Conservation (phyloP, 2,797 vertebrate genomes). For the Catharus ustulatus region DNA sequence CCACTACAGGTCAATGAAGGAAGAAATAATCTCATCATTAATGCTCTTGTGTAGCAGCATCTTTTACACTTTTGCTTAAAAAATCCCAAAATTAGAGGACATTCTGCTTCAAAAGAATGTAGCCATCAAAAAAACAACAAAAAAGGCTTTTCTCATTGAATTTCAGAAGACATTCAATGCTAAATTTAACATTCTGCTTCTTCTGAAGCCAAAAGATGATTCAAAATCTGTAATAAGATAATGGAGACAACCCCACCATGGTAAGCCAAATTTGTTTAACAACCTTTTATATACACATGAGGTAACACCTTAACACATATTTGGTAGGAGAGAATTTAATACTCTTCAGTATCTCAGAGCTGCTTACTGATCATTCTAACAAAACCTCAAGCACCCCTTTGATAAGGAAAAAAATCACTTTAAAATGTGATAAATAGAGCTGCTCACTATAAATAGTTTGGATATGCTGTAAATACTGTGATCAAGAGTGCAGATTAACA, state of each 20-base stretch:
- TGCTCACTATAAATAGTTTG: not conserved
- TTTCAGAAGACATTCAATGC: not conserved
- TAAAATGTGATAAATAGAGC: not conserved
- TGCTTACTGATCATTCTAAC: not conserved
- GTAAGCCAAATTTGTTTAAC: not conserved
- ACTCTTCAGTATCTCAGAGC: not conserved
- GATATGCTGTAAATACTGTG: not conserved
- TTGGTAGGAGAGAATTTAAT: not conserved
- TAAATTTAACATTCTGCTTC: not conserved
- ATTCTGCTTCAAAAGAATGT: not conserved
- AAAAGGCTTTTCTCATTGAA: not conserved
- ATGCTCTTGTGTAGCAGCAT: accelerated
- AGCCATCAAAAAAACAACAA: not conserved
- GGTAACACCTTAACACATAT: not conserved
- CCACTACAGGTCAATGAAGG: not conserved
- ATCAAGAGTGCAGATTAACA: not conserved
- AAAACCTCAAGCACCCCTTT: not conserved
- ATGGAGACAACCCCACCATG: not conserved
- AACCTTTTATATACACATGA: not conserved
- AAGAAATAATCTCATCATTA: not conserved
- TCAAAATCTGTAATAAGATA: not conserved
- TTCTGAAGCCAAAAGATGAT: not conserved
- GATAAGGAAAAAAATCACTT: not conserved
- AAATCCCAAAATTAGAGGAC: not conserved
- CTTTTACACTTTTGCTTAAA: not conserved